Percentiles rank a stretch among this genome's conserved stretches.
phyloP scores from a whole-genome alignment of 2,888 invertebrate species.

The Chrysolina oricalcia region DNA sequence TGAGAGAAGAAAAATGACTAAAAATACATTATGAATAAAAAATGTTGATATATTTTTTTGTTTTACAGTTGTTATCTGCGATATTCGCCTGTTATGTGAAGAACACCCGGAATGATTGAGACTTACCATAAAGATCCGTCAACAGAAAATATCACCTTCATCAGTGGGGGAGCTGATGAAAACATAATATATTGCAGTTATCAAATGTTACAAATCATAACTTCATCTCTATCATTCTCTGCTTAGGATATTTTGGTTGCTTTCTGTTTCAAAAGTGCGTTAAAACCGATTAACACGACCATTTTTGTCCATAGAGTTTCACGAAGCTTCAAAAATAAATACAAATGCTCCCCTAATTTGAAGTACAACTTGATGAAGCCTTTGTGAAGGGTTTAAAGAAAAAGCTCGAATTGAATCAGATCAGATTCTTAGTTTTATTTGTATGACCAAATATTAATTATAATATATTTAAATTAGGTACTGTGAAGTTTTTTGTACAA shows the following conservation, averaged over 20 bases:
- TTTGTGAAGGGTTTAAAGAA: too few relatives aligned
- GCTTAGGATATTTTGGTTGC: too few relatives aligned
- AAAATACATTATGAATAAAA: too few relatives aligned
- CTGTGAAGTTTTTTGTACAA: too few relatives aligned
- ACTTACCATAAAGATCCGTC: not conserved
- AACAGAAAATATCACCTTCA: not conserved
- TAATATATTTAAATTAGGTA: too few relatives aligned
- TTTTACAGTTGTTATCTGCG: conserved; percentile 51
- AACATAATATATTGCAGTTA: not conserved
- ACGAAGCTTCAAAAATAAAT: not conserved
- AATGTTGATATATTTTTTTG: not conserved
- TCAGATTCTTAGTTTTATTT: too few relatives aligned
- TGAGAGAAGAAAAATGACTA: too few relatives aligned
- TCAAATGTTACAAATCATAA: not conserved
- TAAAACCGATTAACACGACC: not conserved
- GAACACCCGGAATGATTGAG: conserved; percentile 27
- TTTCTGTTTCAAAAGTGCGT: too few relatives aligned
- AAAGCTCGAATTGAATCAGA: too few relatives aligned
- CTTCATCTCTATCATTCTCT: not conserved
- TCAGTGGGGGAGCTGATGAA: not conserved
- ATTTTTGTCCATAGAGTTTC: not conserved
- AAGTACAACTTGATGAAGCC: not conserved
- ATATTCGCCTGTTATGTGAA: conserved; percentile 46
- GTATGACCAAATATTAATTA: too few relatives aligned
- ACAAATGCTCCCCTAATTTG: not conserved